Evolutionary conservation across 2,113 vertebrate genomes (phyloP).

Genomic region (Antennarius striatus): DNA sequence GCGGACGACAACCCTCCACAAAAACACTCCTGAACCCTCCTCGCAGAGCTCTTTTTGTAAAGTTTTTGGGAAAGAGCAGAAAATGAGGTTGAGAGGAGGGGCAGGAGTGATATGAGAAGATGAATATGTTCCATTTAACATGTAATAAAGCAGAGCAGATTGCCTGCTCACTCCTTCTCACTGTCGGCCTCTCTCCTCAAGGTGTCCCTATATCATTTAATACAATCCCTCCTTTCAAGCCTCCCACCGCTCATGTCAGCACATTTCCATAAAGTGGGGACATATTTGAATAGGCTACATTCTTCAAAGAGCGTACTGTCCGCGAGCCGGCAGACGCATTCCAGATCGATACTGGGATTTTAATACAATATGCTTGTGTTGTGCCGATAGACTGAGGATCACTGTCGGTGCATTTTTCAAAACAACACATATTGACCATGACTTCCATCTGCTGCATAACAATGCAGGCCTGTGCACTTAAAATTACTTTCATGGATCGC

Average conservation of each 20-base stretch:
- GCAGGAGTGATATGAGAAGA: conserved; percentile 26
- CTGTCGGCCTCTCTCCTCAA: conserved; percentile 55
- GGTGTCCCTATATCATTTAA: conserved; percentile 63
- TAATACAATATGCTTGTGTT: conserved; percentile 48
- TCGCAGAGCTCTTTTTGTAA: conserved; percentile 21
- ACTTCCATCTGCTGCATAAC: conserved; percentile 44
- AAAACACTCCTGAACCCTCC: not conserved
- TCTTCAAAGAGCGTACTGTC: conserved; percentile 43
- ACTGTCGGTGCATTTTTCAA: conserved; percentile 49
- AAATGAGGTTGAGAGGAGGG: conserved; percentile 37
- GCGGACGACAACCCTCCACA: conserved; percentile 1
- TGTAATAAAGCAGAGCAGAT: conserved; percentile 65
- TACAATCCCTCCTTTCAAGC: conserved; percentile 32
- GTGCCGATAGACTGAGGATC: conserved; percentile 19
- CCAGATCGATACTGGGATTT: conserved; percentile 52
- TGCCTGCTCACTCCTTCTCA: conserved; percentile 41
- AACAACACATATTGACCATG: conserved; percentile 52
- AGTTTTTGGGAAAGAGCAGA: conserved; percentile 27
- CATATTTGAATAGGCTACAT: conserved; percentile 29
- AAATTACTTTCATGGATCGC: conserved; percentile 68
- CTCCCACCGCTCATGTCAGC: conserved; percentile 45
- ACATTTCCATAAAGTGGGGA: conserved; percentile 41
- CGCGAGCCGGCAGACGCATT: conserved; percentile 7
- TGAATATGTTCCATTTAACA: conserved; percentile 58
- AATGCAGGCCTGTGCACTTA: conserved; percentile 9